Base-by-base conservation (phyloP, 2,113 vertebrate species). In the Heteronetta atricapilla region DNA sequence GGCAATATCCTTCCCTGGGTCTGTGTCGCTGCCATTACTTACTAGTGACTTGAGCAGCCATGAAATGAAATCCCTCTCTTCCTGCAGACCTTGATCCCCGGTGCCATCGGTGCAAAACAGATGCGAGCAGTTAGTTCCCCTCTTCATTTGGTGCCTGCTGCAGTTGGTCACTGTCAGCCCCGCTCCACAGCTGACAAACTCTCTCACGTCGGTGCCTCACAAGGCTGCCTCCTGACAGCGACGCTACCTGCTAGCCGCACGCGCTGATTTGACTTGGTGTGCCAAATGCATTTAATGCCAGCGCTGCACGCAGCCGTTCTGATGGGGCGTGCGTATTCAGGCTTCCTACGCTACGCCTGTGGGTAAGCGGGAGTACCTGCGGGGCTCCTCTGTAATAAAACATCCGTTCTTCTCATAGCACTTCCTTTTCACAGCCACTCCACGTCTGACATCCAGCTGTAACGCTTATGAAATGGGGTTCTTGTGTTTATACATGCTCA, bases 161-260 rank as follows among this genome's bases (percentile, higher is more conserved):
- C 90, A n/a, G 44, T 94, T 36, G 92, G 80, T 93, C 33, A 33
- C 90, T 94, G 92, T 86, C 96, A 58, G 64, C 6, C 16, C 64
- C 18, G 64, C 87, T 18, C 77, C 86, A 20, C 42, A 52, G 91
- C 91, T 93, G 94, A 56, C 92, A 78, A 18, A 56, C 48, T 13
- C 77, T 52, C 81, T 79, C 22, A n/a, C 0, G 5, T 88, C 13
- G 85, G 79, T 0, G 13, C 73, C 55, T 18, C 36, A 3, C 11
- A 1, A 5, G 55, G 60, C 84, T 86, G 90, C 88, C 59, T 74
- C 78, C 26, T 58, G 91, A 13, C 83, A 60, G 90, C 31, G 2
- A 0, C 2, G 0, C 36, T 52, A 85, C 66, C 90, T 34, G 91
- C 75, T 40, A 34, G 66, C 84, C 62, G 0, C 8, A 2, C 23